phyloP scores from a whole-genome alignment of 2,113 vertebrate genomes.

The Dromiciops gliroides region DNA sequence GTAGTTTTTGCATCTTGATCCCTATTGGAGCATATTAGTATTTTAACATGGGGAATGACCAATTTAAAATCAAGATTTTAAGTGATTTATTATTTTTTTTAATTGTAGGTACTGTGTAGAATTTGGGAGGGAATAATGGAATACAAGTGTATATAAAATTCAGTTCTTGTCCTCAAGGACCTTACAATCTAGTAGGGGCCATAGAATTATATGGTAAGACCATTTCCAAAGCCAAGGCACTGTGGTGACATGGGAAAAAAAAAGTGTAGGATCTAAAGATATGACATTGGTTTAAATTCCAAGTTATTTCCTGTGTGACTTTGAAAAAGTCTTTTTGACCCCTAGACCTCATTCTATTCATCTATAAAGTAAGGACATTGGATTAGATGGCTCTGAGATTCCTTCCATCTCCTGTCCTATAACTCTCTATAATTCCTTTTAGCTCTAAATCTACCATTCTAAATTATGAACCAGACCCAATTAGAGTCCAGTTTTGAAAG shows the following conservation, averaged over 20 bases:
- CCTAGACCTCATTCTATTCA: neutral
- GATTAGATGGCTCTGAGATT: neutral
- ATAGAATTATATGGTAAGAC: neutral
- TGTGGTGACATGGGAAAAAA: neutral
- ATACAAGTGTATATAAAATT: neutral
- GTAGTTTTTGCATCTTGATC: conserved; percentile 10
- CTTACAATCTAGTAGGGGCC: neutral
- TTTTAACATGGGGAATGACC: neutral
- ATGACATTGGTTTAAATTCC: neutral
- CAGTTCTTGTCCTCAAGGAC: neutral
- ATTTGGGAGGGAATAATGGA: neutral
- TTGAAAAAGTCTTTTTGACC: neutral
- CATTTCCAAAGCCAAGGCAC: neutral
- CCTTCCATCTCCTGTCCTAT: neutral
- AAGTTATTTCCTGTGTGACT: neutral
- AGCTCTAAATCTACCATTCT: neutral
- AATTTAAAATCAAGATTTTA: neutral
- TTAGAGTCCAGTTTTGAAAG: neutral
- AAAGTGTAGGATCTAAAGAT: neutral
- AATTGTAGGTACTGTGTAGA: neutral
- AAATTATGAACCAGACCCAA: neutral
- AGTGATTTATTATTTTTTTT: neutral
- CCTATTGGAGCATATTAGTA: conserved; percentile 22
- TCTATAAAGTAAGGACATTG: neutral
- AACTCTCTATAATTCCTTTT: neutral